These are phyloP conservation scores for Artibeus jamaicensis DNA, from an alignment of 2,797 vertebrate genomes.

Conservation along the genomic window DNA sequence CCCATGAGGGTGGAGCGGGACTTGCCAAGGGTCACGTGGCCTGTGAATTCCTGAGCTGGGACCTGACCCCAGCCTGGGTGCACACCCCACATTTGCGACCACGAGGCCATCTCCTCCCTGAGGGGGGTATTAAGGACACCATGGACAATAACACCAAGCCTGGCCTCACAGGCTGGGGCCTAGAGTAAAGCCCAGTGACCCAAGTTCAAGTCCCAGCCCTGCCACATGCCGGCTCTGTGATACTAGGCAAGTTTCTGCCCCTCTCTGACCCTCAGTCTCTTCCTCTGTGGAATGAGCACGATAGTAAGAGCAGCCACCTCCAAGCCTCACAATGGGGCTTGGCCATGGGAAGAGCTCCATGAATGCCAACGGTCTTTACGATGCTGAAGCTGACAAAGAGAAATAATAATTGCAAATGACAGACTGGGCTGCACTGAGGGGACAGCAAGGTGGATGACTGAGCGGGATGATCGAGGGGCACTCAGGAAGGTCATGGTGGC, in stretches of 20 bases:
- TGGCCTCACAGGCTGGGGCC: not conserved
- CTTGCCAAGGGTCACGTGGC: not conserved
- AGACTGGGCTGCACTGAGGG: not conserved
- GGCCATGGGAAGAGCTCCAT: not conserved
- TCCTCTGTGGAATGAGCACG: not conserved
- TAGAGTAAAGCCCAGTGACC: not conserved
- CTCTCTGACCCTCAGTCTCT: not conserved
- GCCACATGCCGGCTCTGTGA: not conserved
- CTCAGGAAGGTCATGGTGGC: not conserved
- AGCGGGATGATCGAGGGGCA: not conserved
- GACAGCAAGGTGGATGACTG: not conserved
- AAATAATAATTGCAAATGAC: no score
- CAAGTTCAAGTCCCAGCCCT: not conserved
- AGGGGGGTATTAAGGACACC: fast-evolving
- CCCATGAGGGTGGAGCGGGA: fast-evolving
- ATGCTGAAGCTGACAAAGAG: not conserved
- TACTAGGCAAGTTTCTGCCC: not conserved
- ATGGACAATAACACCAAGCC: not conserved
- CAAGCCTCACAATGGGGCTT: not conserved
- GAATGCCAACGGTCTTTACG: not conserved
- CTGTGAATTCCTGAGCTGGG: not conserved
- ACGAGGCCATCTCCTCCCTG: not conserved
- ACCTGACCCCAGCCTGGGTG: not conserved
- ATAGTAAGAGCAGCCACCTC: not conserved
- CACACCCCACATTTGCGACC: fast-evolving